Base-by-base conservation (phyloP, 2,888 invertebrate species). In the Deilephila porcellus region DNA sequence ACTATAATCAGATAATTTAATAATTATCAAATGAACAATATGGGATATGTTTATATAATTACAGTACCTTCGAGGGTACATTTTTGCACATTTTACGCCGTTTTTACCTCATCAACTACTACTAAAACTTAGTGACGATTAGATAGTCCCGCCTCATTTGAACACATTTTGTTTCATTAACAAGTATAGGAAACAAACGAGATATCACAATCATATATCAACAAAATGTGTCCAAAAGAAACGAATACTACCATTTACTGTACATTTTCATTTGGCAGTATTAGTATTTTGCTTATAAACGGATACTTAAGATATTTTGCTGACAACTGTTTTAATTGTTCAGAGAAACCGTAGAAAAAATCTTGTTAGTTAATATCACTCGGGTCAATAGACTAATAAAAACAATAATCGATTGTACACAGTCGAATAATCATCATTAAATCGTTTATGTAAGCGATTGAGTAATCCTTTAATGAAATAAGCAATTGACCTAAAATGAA, bases 141-240 rank as follows among this genome's bases (percentile, higher is more conserved):
- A 8, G 45, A 25, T 14, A 14, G 64, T 67, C 45, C 45, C 4
- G 64, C 20, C 11, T 20, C 20, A 45, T 45, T 45, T 67, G 64
- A 45, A 67, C 64, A 45, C 64, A 67, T 67, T 45, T 67, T 20
- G 20, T 67, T 63, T 37, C 45, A 63, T 8, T 37, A 45, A 67
- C 45, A 45, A 67, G 20, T 67, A 64, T 64, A 67, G 64, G 64
- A 67, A 67, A 62, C 34, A 62, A 64, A 20, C 7, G 63, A 64
- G n/a, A 67, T 67, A 67, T 67, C 64, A 67, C 64, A 67, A 67
- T 63, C 8, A 34, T 67, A 45, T 25, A 67, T 60, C 60, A 14
- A 45, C 59, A 70, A 74, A 74, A 71, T 71, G 71, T 45, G 29
- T 52, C 45, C 32, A 52, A 71, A 71, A 20, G 20, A 67, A 67